Evolutionary conservation across 2,113 vertebrate genomes (phyloP).

Genomic region (Poecile atricapillus): DNA sequence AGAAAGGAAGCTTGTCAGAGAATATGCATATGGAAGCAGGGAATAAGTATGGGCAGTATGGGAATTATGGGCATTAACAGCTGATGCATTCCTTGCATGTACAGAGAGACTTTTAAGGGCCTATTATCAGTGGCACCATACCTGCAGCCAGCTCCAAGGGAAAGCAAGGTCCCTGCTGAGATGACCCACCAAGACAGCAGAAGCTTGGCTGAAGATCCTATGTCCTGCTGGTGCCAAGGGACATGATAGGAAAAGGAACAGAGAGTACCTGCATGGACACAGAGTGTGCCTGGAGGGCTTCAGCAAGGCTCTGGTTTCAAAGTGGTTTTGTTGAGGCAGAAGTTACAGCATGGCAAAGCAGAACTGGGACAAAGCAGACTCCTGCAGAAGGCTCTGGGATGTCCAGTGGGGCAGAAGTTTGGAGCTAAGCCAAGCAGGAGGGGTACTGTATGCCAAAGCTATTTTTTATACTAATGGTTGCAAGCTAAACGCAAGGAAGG

Average conservation of each 20-base stretch:
- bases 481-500: neutral
- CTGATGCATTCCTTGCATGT: neutral
- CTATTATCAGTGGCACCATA: neutral
- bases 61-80: neutral
- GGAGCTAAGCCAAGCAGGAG: neutral
- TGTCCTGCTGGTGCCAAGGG: neutral
- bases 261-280: neutral
- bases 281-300: neutral
- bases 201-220: neutral
- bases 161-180: neutral
- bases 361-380: neutral
- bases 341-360: neutral
- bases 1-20: neutral
- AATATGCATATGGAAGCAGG: neutral
- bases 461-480: neutral
- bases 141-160: neutral
- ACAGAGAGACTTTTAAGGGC: neutral
- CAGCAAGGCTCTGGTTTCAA: neutral
- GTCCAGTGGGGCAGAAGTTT: neutral
- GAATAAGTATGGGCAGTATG: neutral
- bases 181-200: neutral
- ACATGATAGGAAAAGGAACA: neutral
- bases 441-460: neutral
- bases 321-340: neutral
- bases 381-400: neutral